A percentile compares a stretch with the other conserved stretches of the same genome.
phyloP scores from a whole-genome alignment of 2,113 vertebrate species.

The Cololabis saira region DNA sequence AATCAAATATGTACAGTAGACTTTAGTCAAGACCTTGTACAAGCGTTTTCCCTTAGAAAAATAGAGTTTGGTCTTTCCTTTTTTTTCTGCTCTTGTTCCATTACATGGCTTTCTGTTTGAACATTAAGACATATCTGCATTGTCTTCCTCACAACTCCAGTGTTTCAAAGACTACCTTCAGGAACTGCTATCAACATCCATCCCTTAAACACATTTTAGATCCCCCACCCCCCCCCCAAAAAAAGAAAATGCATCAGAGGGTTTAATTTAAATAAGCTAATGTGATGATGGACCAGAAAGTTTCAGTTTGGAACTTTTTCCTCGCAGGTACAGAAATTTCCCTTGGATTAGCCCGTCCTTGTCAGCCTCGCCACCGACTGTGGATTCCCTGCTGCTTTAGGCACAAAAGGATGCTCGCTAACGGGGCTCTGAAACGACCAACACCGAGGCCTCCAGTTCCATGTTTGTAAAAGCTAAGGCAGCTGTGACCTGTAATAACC shows the following conservation, averaged over 20 bases:
- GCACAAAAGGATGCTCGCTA: too few relatives aligned
- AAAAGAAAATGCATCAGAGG: background rate
- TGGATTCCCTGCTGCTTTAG: too few relatives aligned
- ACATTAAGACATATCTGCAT: slow-evolving; percentile 67
- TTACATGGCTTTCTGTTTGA: slow-evolving; percentile 67
- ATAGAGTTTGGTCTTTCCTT: slow-evolving; percentile 73
- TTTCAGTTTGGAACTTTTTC: background rate
- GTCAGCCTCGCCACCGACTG: too few relatives aligned
- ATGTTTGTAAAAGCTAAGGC: too few relatives aligned
- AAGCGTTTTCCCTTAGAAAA: slow-evolving; percentile 62
- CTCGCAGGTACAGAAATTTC: background rate
- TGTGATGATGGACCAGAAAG: slow-evolving; percentile 2
- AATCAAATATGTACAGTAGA: slow-evolving; percentile 57
- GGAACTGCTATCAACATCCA: slow-evolving; percentile 7
- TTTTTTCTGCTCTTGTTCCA: slow-evolving; percentile 47
- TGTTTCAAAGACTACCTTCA: slow-evolving; percentile 63
- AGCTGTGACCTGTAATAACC: too few relatives aligned
- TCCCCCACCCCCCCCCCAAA: too few relatives aligned
- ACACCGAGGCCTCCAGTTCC: too few relatives aligned
- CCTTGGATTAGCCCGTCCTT: too few relatives aligned
- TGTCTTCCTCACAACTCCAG: slow-evolving; percentile 55
- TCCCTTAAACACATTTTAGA: too few relatives aligned
- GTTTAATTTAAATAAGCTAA: slow-evolving; percentile 1
- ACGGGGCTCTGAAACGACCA: too few relatives aligned
- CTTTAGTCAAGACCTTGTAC: slow-evolving; percentile 37